Evolutionary conservation across 2,888 invertebrate genomes (phyloP).

Genomic region (Heliconius charithonia): DNA sequence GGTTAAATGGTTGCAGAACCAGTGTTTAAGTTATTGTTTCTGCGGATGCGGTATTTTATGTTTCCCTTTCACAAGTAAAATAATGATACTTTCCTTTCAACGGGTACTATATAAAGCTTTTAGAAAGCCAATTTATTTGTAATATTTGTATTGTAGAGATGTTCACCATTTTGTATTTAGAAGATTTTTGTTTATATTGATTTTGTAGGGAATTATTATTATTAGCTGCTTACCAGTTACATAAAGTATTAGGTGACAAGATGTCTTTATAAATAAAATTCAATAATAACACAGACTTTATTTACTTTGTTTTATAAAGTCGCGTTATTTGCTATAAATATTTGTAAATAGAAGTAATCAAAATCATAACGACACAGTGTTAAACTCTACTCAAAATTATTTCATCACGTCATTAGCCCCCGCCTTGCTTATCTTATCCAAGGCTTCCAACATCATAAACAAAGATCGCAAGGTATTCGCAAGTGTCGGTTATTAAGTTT

Average conservation of each 20-base stretch:
- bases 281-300: background rate
- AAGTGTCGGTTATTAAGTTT: constrained; percentile 65
- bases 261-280: background rate
- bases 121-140: constrained; percentile 9
- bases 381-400: background rate
- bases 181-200: background rate
- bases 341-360: background rate
- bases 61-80: constrained; percentile 37
- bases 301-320: background rate
- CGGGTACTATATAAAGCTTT: constrained; percentile 9
- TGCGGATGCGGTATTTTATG: constrained; percentile 40
- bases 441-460: constrained; percentile 22
- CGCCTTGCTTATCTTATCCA: constrained; percentile 11
- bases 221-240: background rate
- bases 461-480: constrained; percentile 38
- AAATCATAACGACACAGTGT: background rate
- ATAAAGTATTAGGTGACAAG: background rate
- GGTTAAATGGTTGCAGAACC: constrained; percentile 16
- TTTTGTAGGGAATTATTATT: background rate
- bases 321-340: background rate
- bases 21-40: constrained; percentile 30
- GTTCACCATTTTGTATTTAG: background rate
- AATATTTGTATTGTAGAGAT: background rate
- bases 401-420: background rate
- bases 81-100: constrained; percentile 33